Percentiles rank a stretch among this genome's conserved stretches.
Evolutionary conservation across 2,113 vertebrate genomes (phyloP).

Genomic region (Apistogramma diplotaenia): DNA sequence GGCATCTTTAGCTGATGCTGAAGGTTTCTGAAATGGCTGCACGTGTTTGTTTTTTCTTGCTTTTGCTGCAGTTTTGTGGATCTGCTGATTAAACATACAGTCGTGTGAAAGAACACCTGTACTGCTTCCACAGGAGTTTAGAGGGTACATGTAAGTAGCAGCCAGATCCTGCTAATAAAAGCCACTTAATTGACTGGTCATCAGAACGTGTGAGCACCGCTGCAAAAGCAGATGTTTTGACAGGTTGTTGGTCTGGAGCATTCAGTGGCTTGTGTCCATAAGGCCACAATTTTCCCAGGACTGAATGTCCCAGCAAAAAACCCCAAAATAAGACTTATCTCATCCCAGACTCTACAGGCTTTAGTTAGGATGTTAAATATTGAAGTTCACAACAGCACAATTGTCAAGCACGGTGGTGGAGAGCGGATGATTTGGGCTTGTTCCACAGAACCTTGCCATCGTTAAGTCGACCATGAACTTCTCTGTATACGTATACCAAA

Average conservation of each 20-base stretch:
- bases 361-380: background rate
- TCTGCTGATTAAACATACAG: background rate
- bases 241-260: background rate
- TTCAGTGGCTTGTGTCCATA: background rate
- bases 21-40: background rate
- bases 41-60: background rate
- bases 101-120: background rate
- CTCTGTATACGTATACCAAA: background rate
- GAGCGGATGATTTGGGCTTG: background rate
- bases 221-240: background rate
- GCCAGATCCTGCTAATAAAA: too few species aligned
- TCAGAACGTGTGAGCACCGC: too few species aligned
- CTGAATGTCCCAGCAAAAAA: background rate
- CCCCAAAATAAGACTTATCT: background rate
- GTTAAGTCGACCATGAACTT: background rate
- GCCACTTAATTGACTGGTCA: too few species aligned
- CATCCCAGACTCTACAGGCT: background rate
- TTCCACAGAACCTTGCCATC: background rate
- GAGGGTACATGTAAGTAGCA: too few species aligned
- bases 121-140: too few species aligned
- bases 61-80: background rate
- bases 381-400: background rate
- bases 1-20: too few species aligned
- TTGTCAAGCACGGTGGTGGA: background rate
- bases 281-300: background rate